Evolutionary conservation across 2,888 invertebrate species (phyloP).

Genomic region (Pachliopta kotzebuea): DNA sequence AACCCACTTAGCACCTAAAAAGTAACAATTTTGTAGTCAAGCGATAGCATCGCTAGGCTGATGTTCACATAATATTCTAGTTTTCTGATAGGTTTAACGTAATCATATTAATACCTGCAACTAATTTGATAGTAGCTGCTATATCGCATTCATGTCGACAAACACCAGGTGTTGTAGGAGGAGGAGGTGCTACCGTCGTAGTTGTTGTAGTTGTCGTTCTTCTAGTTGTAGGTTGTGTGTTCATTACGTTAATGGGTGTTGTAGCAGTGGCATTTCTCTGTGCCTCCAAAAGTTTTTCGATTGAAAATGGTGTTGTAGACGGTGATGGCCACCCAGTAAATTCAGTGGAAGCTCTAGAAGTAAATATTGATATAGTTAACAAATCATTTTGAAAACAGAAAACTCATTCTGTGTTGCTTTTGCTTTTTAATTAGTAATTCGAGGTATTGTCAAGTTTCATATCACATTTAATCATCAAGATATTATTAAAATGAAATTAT

Average conservation of each 20-base stretch:
- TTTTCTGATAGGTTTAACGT: neutral
- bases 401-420: neutral
- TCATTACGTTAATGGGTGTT: conserved; percentile 68
- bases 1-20: conserved; percentile 86
- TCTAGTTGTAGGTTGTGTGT: conserved; percentile 73
- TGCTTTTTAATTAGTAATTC: neutral
- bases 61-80: neutral
- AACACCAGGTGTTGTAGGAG: conserved; percentile 89
- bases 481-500: no score
- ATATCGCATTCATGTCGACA: conserved; percentile 90
- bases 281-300: conserved; percentile 88
- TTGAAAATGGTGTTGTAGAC: conserved; percentile 92
- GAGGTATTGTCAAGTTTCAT: neutral
- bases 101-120: conserved; percentile 79
- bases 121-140: conserved; percentile 91
- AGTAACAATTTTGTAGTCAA: neutral
- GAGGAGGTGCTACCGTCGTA: conserved; percentile 85
- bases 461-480: neutral
- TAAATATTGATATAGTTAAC: neutral
- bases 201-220: conserved; percentile 81
- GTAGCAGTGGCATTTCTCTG: conserved; percentile 81
- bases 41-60: neutral
- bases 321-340: conserved; percentile 96
- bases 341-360: conserved; percentile 88
- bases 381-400: neutral